Conservation (phyloP, 2,113 vertebrate genomes). For the Psittacula cyanocephala region DNA sequence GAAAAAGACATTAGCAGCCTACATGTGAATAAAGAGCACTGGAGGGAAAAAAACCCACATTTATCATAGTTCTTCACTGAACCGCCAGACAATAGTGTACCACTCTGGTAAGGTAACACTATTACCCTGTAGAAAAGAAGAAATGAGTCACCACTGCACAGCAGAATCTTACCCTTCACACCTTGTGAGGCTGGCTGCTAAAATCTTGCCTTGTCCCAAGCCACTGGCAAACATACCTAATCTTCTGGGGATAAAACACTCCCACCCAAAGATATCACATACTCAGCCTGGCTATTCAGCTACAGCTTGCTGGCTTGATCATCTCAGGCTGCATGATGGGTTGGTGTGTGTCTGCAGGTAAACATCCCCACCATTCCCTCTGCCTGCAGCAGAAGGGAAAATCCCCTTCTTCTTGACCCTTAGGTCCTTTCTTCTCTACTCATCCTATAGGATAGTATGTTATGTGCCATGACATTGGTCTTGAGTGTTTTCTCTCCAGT, state of each 20-base stretch:
- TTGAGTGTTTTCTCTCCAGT: neutral
- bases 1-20: neutral
- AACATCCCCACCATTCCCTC: neutral
- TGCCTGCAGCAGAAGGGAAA: neutral
- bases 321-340: neutral
- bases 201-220: neutral
- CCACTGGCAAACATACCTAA: rapidly evolving
- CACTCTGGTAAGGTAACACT: neutral
- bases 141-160: rapidly evolving
- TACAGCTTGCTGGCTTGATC: rapidly evolving
- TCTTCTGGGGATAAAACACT: neutral
- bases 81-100: neutral
- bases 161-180: neutral
- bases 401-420: neutral
- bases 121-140: neutral
- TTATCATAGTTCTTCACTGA: neutral
- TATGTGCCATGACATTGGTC: neutral
- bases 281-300: neutral
- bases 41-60: neutral
- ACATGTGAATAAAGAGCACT: neutral
- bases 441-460: neutral
- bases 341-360: neutral
- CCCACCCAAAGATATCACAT: neutral
- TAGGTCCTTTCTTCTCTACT: neutral
- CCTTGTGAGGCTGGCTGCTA: neutral